Conservation (phyloP, 2,888 invertebrate species). For the Clitarchus hookeri region DNA sequence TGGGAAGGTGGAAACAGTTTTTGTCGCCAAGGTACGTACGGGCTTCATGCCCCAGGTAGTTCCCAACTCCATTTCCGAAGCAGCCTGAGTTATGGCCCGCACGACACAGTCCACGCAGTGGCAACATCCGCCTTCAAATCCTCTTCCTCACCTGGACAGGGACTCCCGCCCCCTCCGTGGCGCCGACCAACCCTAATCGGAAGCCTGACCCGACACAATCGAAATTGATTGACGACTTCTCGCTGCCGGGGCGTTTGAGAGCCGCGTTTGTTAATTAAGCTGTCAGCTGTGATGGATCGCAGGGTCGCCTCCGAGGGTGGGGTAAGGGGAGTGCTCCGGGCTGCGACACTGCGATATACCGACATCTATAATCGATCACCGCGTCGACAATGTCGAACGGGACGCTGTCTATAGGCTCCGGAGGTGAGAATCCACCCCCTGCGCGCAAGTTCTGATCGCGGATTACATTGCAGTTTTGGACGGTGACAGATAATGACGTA, state of each 20-base stretch:
- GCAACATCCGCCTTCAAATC: no score
- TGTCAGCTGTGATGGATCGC: neutral
- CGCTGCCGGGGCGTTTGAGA: neutral
- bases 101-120: neutral
- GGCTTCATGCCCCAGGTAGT: neutral
- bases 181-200: neutral
- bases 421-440: neutral
- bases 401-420: neutral
- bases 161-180: no score
- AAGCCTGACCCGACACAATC: neutral
- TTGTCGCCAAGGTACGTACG: neutral
- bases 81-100: neutral
- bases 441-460: neutral
- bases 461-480: no score
- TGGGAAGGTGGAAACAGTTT: no score
- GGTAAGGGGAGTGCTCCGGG: no score
- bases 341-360: conserved; percentile 3
- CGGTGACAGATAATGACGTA: no score
- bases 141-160: no score
- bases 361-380: neutral
- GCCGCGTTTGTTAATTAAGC: conserved; percentile 14
- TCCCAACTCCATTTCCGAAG: neutral
- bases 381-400: neutral
- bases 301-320: no score
- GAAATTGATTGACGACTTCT: conserved; percentile 14